Conservation (phyloP, 1,140 invertebrate species). For the Pseudoatta argentina region DNA sequence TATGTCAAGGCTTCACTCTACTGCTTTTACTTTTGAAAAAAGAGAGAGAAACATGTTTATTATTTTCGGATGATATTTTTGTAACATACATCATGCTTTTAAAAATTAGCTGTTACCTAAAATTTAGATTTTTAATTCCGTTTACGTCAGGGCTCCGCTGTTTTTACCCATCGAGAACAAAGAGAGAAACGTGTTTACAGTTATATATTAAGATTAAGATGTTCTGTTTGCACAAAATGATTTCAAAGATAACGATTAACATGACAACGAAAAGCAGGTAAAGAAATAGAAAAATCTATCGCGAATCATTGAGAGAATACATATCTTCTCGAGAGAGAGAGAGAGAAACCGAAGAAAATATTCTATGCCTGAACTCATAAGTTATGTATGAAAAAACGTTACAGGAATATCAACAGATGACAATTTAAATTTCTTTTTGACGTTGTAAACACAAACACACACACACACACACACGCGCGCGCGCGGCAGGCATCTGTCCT, state of each 20-base stretch:
- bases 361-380: background rate
- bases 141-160: background rate
- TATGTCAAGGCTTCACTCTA: background rate
- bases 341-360: background rate
- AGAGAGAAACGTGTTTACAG: background rate
- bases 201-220: background rate
- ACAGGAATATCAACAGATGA: background rate
- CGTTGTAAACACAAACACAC: background rate
- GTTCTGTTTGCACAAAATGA: background rate
- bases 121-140: background rate
- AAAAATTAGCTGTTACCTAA: background rate
- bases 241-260: conserved; percentile 4
- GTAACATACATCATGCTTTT: background rate
- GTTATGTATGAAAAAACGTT: background rate
- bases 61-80: background rate
- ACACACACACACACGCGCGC: too few relatives aligned
- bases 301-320: background rate
- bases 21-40: background rate
- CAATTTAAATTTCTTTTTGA: background rate
- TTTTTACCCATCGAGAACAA: background rate
- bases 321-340: background rate
- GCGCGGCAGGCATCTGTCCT: too few relatives aligned
- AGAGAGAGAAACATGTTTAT: background rate
- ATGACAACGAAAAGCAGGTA: background rate
- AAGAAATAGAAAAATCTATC: conserved; percentile 1